A percentile compares a stretch with the other conserved stretches of the same genome.
phyloP scores from a whole-genome alignment of 2,888 invertebrate genomes.

The Pecten maximus region DNA sequence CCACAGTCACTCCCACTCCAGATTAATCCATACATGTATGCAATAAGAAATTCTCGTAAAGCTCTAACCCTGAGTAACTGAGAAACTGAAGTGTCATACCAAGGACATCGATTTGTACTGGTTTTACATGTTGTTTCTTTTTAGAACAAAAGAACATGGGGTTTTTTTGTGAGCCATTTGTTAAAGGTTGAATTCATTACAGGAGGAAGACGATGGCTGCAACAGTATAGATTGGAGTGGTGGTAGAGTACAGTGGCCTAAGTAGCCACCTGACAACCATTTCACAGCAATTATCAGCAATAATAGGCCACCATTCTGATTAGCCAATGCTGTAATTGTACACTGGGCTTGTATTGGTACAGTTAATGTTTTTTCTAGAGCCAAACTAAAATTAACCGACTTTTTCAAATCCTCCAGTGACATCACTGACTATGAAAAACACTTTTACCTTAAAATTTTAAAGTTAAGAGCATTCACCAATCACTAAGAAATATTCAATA shows the following conservation, averaged over 20 bases:
- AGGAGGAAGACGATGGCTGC: neutral
- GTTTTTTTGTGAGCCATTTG: neutral
- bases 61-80: too few relatives aligned
- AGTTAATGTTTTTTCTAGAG: neutral
- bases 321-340: neutral
- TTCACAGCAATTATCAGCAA: neutral
- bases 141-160: neutral
- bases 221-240: neutral
- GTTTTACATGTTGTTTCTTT: too few relatives aligned
- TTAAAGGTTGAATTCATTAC: neutral
- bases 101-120: neutral
- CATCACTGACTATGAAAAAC: neutral
- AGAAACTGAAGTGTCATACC: neutral
- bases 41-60: too few relatives aligned
- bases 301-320: neutral
- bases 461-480: too few relatives aligned
- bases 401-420: neutral
- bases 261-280: neutral
- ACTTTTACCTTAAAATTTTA: too few relatives aligned
- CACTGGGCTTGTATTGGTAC: neutral
- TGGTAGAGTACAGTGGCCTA: neutral
- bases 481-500: too few relatives aligned
- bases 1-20: neutral
- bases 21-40: neutral
- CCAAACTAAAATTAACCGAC: neutral